Percentiles rank a stretch among this genome's conserved stretches.
These are phyloP conservation scores for Paramacrobiotus metropolitanus DNA, from an alignment of 1,140 invertebrate species.

Conservation along the genomic window DNA sequence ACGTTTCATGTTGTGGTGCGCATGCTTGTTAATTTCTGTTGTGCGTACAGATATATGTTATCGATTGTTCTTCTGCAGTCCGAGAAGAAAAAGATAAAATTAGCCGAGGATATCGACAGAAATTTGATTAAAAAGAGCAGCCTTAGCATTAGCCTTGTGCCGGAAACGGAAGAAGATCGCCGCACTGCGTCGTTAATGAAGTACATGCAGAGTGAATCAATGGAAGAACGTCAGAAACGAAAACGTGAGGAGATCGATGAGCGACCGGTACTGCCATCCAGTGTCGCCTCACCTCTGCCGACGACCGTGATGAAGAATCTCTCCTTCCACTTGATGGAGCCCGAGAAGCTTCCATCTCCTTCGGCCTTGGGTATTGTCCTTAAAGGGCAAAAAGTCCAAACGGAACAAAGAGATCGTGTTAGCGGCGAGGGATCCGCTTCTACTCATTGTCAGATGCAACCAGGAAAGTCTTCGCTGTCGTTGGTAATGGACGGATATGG, in stretches of 20 bases:
- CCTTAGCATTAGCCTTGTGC: neutral
- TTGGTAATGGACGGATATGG: too few species aligned
- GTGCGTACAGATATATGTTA: too few species aligned
- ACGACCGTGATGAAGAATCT: neutral
- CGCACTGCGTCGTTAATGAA: neutral
- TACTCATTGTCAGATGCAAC: too few species aligned
- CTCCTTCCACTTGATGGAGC: neutral
- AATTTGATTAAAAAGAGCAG: neutral
- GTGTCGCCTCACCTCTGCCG: neutral
- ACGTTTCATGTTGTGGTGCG: too few species aligned
- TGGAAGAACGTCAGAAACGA: neutral
- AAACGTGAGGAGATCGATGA: neutral
- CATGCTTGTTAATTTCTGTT: too few species aligned
- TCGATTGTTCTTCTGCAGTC: too few species aligned
- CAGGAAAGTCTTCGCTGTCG: too few species aligned
- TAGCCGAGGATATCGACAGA: slow-evolving; percentile 3
- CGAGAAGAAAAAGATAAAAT: neutral
- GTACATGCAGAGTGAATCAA: neutral
- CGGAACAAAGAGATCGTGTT: too few species aligned
- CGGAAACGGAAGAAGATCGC: neutral
- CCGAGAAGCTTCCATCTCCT: too few species aligned
- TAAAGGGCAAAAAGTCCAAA: too few species aligned
- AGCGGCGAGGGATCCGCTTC: too few species aligned
- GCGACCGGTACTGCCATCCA: neutral
- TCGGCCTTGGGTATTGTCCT: neutral